phyloP scores from a whole-genome alignment of 1,140 invertebrate genomes.

The Pogonognathellus flavescens region DNA sequence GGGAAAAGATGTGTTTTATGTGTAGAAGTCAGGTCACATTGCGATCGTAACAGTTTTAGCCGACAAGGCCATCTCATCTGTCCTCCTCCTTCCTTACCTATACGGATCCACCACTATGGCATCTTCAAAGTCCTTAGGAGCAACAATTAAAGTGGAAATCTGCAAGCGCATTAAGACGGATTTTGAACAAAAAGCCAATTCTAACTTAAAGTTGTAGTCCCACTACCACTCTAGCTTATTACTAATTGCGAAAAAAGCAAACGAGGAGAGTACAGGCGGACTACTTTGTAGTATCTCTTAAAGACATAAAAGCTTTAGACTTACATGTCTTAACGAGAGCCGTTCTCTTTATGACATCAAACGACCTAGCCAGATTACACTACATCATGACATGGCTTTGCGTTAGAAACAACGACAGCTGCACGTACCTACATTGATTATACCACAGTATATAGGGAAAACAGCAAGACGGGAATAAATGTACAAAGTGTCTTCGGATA shows the following conservation, averaged over 20 bases:
- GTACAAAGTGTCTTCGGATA: no score
- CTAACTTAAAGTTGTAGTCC: conserved; percentile 4
- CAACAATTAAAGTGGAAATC: conserved; percentile 39
- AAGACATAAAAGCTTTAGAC: conserved; percentile 48
- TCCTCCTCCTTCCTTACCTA: neutral
- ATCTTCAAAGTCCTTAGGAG: neutral
- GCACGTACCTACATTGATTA: neutral
- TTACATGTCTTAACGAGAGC: conserved; percentile 48
- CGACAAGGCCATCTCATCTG: conserved; percentile 8
- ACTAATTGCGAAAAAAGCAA: conserved; percentile 49
- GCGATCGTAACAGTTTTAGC: neutral
- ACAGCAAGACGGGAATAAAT: no score
- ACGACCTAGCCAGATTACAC: conserved; percentile 34
- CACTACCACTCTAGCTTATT: conserved; percentile 36
- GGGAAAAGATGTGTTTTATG: neutral
- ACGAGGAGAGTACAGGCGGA: conserved; percentile 21
- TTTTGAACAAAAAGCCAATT: conserved; percentile 22
- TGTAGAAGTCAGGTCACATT: conserved; percentile 23
- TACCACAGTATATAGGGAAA: no score
- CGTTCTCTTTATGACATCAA: conserved; percentile 45
- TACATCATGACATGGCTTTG: conserved; percentile 40
- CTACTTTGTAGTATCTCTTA: conserved; percentile 5
- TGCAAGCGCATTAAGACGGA: conserved; percentile 46
- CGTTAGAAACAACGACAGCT: conserved; percentile 35
- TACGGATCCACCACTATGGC: neutral